These are phyloP conservation scores for Nanorana parkeri DNA, from an alignment of 2,113 vertebrate genomes.

Conservation along the genomic window DNA sequence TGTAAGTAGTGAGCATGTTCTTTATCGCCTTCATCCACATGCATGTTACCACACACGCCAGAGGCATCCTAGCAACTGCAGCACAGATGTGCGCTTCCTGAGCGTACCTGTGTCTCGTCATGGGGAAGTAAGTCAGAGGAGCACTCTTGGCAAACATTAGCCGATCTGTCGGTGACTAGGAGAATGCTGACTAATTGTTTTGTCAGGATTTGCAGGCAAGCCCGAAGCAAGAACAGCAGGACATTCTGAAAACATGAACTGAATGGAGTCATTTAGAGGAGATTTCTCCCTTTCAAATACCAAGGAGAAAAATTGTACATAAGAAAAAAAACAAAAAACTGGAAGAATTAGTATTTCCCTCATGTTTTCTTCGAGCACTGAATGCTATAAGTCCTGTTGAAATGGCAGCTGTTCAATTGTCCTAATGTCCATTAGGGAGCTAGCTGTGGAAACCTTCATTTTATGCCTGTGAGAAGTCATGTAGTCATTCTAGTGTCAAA, in stretches of 20 bases:
- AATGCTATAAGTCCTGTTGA: not conserved
- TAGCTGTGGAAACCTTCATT: too few relatives aligned
- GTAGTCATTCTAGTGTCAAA: not conserved
- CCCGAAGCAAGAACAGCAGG: constrained; percentile 39
- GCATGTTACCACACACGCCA: not conserved
- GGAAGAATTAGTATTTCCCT: not conserved
- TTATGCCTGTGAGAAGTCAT: not conserved
- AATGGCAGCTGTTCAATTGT: not conserved
- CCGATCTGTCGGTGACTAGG: constrained; percentile 25
- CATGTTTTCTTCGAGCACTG: not conserved
- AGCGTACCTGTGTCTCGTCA: constrained; percentile 33
- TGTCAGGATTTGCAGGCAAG: constrained; percentile 33
- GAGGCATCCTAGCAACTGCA: constrained; percentile 6
- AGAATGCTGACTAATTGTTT: constrained; percentile 46
- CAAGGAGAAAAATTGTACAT: constrained; percentile 1
- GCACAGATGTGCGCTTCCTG: constrained; percentile 36
- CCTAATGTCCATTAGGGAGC: not conserved
- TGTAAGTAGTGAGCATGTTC: not conserved
- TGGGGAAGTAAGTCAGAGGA: constrained; percentile 6
- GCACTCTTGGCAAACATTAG: constrained; percentile 38
- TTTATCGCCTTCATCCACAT: constrained; percentile 14
- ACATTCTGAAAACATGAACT: constrained; percentile 26
- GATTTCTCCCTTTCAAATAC: not conserved
- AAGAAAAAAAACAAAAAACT: constrained; percentile 4
- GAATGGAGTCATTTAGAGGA: constrained; percentile 40